Percentiles rank a stretch among this genome's conserved stretches.
These are phyloP conservation scores for Pampus argenteus DNA, from an alignment of 2,797 vertebrate species.

Conservation along the genomic window DNA sequence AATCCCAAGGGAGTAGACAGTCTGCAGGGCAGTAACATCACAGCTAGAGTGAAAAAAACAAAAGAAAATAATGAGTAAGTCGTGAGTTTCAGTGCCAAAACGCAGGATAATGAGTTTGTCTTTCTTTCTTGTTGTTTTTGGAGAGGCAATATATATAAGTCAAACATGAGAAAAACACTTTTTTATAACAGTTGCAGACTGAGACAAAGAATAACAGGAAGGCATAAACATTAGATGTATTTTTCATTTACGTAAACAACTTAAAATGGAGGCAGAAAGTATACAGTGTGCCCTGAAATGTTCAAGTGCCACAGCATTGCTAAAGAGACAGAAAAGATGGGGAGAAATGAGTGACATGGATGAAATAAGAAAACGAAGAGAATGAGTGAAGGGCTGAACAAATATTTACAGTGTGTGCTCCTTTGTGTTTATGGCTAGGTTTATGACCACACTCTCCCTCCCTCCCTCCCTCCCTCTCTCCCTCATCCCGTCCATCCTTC, in stretches of 20 bases:
- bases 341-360: constrained; percentile 3
- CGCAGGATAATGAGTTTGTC: constrained; percentile 1
- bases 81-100: background rate
- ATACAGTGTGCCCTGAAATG: background rate
- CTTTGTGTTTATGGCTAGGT: constrained; percentile 64
- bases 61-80: constrained; percentile 37
- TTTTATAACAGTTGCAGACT: constrained; percentile 4
- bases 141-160: background rate
- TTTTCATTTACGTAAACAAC: constrained; percentile 1
- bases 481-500: no score
- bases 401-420: constrained; percentile 72
- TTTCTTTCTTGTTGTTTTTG: constrained; percentile 29
- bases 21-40: constrained; percentile 19
- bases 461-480: constrained; percentile 3
- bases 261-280: background rate
- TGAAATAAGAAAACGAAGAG: constrained; percentile 23
- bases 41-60: background rate
- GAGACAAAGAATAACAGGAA: constrained; percentile 27
- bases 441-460: constrained; percentile 45
- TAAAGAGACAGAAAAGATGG: background rate
- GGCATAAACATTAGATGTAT: background rate
- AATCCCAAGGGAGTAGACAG: constrained; percentile 31
- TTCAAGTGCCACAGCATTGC: background rate
- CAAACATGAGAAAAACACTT: background rate
- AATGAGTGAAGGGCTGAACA: constrained; percentile 54